Evolutionary conservation across 2,113 vertebrate genomes (phyloP).

Genomic region (Heterotis niloticus): DNA sequence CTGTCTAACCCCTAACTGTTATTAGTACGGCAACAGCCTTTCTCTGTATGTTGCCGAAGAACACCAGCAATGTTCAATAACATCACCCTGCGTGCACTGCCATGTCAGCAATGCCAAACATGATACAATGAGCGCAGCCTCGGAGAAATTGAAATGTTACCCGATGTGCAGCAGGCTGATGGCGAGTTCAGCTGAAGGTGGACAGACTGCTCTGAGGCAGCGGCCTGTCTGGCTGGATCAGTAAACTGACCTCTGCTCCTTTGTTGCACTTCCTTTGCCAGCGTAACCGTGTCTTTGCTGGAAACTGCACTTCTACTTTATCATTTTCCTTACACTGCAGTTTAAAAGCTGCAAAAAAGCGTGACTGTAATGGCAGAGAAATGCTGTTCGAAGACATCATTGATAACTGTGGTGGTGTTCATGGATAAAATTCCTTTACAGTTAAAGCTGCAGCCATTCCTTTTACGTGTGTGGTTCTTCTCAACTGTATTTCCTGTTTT

Average conservation of each 20-base stretch:
- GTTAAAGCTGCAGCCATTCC: background rate
- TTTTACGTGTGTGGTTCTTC: background rate
- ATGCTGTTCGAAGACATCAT: too few species aligned
- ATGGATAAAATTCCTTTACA: too few species aligned
- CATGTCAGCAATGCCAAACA: background rate
- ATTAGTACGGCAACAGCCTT: too few species aligned
- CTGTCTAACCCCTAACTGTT: too few species aligned
- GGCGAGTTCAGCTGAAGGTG: background rate
- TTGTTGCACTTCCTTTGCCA: background rate
- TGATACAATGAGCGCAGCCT: background rate
- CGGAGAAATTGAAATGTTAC: background rate
- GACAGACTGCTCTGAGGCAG: slow-evolving; percentile 8
- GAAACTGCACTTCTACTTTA: background rate
- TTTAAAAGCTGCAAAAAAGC: background rate
- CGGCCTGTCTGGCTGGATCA: background rate
- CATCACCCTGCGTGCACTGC: background rate
- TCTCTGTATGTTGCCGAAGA: too few species aligned
- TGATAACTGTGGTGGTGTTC: too few species aligned
- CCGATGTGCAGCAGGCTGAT: background rate
- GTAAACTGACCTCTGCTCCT: background rate
- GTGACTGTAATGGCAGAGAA: too few species aligned
- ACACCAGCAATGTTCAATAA: background rate
- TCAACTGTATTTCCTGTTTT: background rate
- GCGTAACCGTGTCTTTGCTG: background rate
- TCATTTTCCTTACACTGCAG: background rate